Evolutionary conservation across 2,797 vertebrate genomes (phyloP), one percentile per base, ranked within the genome.

Genomic region (Pagetopsis macropterus): DNA sequence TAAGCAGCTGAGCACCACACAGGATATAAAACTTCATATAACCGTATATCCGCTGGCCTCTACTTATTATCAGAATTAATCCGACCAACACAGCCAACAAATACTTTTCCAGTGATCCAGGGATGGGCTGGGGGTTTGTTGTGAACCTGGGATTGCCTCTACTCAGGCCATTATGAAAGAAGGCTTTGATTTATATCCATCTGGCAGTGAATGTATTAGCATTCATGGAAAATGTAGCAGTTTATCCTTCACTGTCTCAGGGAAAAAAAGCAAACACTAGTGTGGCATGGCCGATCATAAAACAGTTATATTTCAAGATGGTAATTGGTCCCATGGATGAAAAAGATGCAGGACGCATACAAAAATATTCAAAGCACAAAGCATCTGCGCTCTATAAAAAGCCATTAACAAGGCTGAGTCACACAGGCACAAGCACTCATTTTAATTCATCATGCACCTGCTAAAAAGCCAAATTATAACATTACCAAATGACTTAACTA

Each of bases 121-220:
- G 78, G 78, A 70, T 77, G 81, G 77, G 73, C 83, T 64, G 67
- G 8, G 58, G 76, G 48, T 61, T 62, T 79, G 75, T 48, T 78
- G 60, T 73, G 57, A 63, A 65, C 64, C 72, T 73, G 40, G 73
- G 81, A 84, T 63, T 15, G 65, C 63, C 63, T 81, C 79, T 84
- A 72, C 87, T 66, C 54, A 67, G 62, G 23, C 23, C 70, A 12
- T 45, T 51, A 54, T 1, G 17, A 75, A 81, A 70, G 33, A 37
- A 74, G 65, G 45, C 65, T 84, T 71, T 14, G 5, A 65, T 83
- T 78, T 62, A 74, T 78, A 80, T 79, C 78, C 83, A 81, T 85
- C 70, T 91, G 79, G 79, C 66, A 79, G 63, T 61, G 69, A 76
- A 72, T 76, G 52, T 69, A 77, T 70, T 73, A 58, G 70, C 62